A percentile compares a stretch with the other conserved stretches of the same genome.
These are phyloP conservation scores for Cotesia typhae DNA, from an alignment of 1,140 invertebrate species.

Conservation along the genomic window DNA sequence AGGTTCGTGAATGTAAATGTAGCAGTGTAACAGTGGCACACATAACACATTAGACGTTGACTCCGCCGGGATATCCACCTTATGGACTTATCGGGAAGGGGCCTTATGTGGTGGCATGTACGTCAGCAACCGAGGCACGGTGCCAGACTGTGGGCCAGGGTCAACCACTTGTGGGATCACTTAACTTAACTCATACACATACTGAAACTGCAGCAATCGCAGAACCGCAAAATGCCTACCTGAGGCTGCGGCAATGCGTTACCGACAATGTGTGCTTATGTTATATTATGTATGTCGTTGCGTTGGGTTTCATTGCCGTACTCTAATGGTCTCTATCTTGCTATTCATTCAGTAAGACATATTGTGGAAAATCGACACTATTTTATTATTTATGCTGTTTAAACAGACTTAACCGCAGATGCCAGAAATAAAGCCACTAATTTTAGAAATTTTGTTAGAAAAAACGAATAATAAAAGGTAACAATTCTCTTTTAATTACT, in stretches of 20 bases:
- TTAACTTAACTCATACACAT: no score
- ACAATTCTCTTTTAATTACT: no score
- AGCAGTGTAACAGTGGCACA: no score
- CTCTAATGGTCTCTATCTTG: not conserved
- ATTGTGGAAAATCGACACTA: no score
- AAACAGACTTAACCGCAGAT: no score
- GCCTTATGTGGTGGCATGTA: constrained; percentile 20
- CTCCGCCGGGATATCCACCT: no score
- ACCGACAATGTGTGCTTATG: constrained; percentile 6
- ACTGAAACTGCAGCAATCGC: constrained; percentile 28
- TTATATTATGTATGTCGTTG: constrained; percentile 1
- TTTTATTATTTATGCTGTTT: no score
- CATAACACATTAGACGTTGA: no score
- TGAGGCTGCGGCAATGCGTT: constrained; percentile 23
- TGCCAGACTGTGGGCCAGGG: constrained; percentile 44
- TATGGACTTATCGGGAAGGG: not conserved
- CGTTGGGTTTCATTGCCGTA: not conserved
- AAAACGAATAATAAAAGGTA: no score
- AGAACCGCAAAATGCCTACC: constrained; percentile 39
- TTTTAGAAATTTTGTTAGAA: no score
- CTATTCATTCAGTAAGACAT: not conserved
- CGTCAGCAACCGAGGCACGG: constrained; percentile 26
- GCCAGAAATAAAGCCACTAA: no score
- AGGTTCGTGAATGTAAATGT: no score
- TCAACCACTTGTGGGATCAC: constrained; percentile 45